A percentile compares a stretch with the other conserved stretches of the same genome.
phyloP scores from a whole-genome alignment of 2,113 vertebrate species.

The Zapornia atra region DNA sequence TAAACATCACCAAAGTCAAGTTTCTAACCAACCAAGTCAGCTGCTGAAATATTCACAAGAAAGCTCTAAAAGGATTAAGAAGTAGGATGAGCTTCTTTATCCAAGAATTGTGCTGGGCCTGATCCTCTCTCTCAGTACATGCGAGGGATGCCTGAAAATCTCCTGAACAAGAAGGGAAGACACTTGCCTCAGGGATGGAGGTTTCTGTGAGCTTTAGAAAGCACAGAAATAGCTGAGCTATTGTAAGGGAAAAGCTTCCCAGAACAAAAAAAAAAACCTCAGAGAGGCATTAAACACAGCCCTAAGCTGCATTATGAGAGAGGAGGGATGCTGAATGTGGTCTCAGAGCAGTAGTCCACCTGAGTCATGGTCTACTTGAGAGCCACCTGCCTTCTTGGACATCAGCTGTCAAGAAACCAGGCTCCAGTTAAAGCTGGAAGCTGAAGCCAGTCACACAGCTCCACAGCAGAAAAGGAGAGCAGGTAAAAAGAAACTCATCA shows the following conservation, averaged over 20 bases:
- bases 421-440: background rate
- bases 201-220: background rate
- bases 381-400: background rate
- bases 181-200: background rate
- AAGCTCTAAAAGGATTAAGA: constrained; percentile 31
- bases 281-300: background rate
- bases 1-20: constrained; percentile 8
- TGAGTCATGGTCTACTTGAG: background rate
- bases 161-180: background rate
- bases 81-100: constrained; percentile 1
- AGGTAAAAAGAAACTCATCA: background rate
- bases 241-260: background rate
- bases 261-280: too few species aligned
- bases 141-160: background rate
- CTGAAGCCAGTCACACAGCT: background rate
- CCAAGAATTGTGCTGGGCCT: background rate
- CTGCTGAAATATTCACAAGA: constrained; percentile 53
- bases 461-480: background rate
- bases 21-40: background rate
- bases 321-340: background rate
- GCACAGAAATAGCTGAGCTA: background rate
- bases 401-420: background rate
- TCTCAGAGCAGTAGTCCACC: background rate
- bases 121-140: background rate
- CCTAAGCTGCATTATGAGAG: background rate